Percentiles rank a stretch among this genome's conserved stretches.
Evolutionary conservation across 2,888 invertebrate species (phyloP).

Genomic region (Dusona sp.): DNA sequence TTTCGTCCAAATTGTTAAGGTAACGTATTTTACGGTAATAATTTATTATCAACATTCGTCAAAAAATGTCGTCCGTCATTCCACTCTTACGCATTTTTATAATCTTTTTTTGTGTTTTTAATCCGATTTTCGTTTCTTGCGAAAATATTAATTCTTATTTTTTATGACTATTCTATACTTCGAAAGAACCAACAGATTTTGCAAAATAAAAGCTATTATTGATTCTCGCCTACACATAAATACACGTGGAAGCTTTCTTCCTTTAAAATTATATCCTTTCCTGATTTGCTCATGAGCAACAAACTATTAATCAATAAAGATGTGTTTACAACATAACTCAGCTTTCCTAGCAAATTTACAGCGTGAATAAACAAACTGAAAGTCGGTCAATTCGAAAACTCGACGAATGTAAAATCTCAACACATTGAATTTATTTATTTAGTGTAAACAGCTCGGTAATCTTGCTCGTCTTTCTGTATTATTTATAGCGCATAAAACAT

Average conservation of each 20-base stretch:
- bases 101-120: too few relatives aligned
- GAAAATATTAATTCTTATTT: too few relatives aligned
- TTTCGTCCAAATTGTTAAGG: too few relatives aligned
- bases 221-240: neutral
- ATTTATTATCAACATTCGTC: too few relatives aligned
- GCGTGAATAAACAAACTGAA: neutral
- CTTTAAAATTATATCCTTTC: neutral
- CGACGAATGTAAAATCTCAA: constrained; percentile 5
- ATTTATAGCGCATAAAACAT: neutral
- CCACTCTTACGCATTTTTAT: too few relatives aligned
- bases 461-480: neutral
- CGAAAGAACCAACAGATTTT: too few relatives aligned
- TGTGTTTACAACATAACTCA: neutral
- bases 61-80: too few relatives aligned
- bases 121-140: too few relatives aligned
- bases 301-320: neutral
- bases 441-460: constrained; percentile 10
- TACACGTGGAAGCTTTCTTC: neutral
- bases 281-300: neutral
- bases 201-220: neutral
- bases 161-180: too few relatives aligned
- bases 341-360: neutral
- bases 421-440: neutral
- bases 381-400: neutral
- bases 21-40: too few relatives aligned